phyloP scores from a whole-genome alignment of 2,888 invertebrate species.

The Amblyteles armatorius region DNA sequence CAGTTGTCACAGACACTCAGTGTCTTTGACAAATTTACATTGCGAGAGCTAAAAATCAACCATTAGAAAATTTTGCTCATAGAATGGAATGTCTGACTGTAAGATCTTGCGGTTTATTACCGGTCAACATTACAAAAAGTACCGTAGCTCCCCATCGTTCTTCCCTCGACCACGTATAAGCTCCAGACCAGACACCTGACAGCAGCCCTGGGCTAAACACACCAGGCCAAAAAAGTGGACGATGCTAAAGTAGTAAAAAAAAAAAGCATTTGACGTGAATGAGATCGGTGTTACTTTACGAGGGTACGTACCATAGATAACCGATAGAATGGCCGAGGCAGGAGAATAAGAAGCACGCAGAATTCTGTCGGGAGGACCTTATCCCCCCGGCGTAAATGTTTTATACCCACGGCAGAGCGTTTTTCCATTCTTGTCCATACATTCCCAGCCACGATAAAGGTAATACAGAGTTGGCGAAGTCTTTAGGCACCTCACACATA shows the following conservation, averaged over 20 bases:
- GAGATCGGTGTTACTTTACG: constrained; percentile 33
- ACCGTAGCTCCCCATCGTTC: background rate
- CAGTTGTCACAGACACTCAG: too few species aligned
- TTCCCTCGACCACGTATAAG: background rate
- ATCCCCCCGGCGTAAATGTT: constrained; percentile 67
- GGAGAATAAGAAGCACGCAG: constrained; percentile 19
- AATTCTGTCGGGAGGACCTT: constrained; percentile 44
- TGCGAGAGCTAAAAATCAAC: too few species aligned
- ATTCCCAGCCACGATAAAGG: constrained; percentile 63
- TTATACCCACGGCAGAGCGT: constrained; percentile 72
- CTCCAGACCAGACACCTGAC: background rate
- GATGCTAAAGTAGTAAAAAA: constrained; percentile 30
- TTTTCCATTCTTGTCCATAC: constrained; percentile 72
- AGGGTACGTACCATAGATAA: constrained; percentile 64
- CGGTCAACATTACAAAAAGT: background rate
- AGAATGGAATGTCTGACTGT: too few species aligned
- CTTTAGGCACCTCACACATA: constrained; percentile 59
- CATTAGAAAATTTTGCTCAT: too few species aligned
- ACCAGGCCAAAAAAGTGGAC: background rate
- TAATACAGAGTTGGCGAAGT: constrained; percentile 57
- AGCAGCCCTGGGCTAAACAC: background rate
- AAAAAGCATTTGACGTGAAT: constrained; percentile 22
- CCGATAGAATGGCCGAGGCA: constrained; percentile 45
- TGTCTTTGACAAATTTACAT: too few species aligned
- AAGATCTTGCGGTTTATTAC: too few species aligned